Base-by-base conservation (phyloP, 1,140 invertebrate species). In the Holcopasites calliopsidis region DNA sequence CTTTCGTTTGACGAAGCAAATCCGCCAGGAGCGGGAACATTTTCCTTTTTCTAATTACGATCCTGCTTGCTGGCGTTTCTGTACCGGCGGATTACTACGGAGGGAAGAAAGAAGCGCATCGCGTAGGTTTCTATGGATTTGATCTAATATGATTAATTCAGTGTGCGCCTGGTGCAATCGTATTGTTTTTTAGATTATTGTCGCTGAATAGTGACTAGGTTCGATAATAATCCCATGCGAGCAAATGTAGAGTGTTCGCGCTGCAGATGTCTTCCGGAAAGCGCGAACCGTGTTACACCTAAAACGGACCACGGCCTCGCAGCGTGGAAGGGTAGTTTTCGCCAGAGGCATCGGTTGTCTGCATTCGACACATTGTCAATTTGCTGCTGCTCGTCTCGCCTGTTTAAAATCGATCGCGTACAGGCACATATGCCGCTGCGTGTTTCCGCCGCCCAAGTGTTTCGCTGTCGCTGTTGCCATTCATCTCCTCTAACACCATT, bases 281-380 rank as follows among this genome's bases (percentile, higher is more conserved):
- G 21, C 8, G 11, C 21, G 40, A 13, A 11, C 21, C 2, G 38
- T 8, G 50, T 66, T 52, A 10, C 50, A 50, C 42, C 40, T 55
- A 68, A 47, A 65, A 60, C 62, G 71, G 61, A 83, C 80, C 64
- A 71, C 61, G 76, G 61, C 66, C 68, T 62, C 42, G 80, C 50
- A 49, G 50, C 69, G 33, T 52, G 69, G 79, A 69, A 84, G 85
- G 87, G 85, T 89, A 84, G 87, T 86, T 88, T 88, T 85, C 79
- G 84, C 86, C 83, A 80, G 85, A 87, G 87, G 87, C 88, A 85
- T 86, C 78, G 83, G 84, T 83, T 79, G 86, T 74, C 89, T 91
- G 89, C 86, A 88, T 90, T 89, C 87, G 90, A 91, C 90, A 89
- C 80, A 87, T 85, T 91, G 89, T 91, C 88, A 91, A 90, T 90